Conservation (phyloP, 2,797 vertebrate species). For the Alca torda region DNA sequence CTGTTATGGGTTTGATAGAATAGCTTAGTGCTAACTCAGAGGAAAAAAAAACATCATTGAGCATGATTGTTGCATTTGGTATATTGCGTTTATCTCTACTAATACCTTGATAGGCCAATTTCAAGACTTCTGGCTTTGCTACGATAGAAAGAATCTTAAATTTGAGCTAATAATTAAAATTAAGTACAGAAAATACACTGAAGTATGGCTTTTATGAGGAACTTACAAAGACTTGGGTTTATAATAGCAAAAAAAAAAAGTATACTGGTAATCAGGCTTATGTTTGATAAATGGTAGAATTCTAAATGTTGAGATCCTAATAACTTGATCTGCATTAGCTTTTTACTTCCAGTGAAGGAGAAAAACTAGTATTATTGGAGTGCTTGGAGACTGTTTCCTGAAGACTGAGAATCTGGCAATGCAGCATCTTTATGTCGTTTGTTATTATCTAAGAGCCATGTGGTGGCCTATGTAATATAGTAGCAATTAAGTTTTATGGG, state of each 20-base stretch:
- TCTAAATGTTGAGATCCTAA: neutral
- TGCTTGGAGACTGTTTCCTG: neutral
- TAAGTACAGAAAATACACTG: neutral
- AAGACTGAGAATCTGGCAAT: neutral
- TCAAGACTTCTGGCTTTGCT: neutral
- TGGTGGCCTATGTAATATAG: neutral
- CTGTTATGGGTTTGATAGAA: neutral
- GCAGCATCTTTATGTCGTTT: neutral
- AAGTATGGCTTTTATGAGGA: neutral
- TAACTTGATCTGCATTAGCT: neutral
- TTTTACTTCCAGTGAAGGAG: neutral
- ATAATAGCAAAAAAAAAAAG: neutral
- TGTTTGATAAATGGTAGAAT: neutral
- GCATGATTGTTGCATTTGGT: neutral
- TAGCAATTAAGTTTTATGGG: neutral
- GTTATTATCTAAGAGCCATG: neutral
- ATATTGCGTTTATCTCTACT: neutral
- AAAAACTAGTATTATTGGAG: neutral
- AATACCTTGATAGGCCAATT: neutral
- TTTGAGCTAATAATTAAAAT: neutral
- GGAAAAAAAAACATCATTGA: neutral
- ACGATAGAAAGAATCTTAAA: neutral
- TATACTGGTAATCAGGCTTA: neutral
- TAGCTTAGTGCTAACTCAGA: neutral
- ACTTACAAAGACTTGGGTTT: neutral